These are phyloP conservation scores for Habrosyne pyritoides DNA, from an alignment of 2,888 invertebrate genomes.

Conservation along the genomic window DNA sequence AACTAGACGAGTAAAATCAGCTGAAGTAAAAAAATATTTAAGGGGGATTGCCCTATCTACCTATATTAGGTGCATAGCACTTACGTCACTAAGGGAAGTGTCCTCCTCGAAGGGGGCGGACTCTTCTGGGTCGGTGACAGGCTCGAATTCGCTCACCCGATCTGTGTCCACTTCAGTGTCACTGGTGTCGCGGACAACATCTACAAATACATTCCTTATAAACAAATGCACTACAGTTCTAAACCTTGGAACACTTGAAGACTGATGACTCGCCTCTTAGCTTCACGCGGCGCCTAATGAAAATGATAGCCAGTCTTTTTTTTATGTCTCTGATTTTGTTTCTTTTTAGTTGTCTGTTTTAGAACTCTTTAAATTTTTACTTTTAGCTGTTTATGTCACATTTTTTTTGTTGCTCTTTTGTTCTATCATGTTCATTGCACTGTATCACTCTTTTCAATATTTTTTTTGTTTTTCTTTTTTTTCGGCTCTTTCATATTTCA, in stretches of 20 bases:
- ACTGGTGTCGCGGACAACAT: constrained; percentile 80
- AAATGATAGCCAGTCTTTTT: background rate
- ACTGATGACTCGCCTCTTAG: background rate
- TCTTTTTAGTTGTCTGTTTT: constrained; percentile 10
- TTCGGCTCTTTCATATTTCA: background rate
- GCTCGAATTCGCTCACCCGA: constrained; percentile 72
- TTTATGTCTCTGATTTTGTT: constrained; percentile 8
- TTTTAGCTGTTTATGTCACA: constrained; percentile 8
- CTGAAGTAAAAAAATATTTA: too few relatives aligned
- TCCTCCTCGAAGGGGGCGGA: constrained; percentile 53
- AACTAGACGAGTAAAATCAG: too few relatives aligned
- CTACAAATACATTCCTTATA: constrained; percentile 59
- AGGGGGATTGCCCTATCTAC: too few relatives aligned
- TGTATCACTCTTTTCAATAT: constrained; percentile 19
- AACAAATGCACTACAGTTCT: constrained; percentile 19
- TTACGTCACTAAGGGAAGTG: constrained; percentile 82
- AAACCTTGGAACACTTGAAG: background rate
- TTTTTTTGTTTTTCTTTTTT: constrained; percentile 12
- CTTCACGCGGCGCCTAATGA: background rate
- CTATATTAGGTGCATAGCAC: too few relatives aligned
- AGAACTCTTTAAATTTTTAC: constrained; percentile 9
- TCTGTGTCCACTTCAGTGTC: constrained; percentile 67
- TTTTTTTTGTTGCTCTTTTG: constrained; percentile 18
- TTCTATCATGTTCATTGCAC: constrained; percentile 22
- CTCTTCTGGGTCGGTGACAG: constrained; percentile 78